Conservation (phyloP, 2,113 vertebrate genomes). For the Ceyx margarethae region DNA sequence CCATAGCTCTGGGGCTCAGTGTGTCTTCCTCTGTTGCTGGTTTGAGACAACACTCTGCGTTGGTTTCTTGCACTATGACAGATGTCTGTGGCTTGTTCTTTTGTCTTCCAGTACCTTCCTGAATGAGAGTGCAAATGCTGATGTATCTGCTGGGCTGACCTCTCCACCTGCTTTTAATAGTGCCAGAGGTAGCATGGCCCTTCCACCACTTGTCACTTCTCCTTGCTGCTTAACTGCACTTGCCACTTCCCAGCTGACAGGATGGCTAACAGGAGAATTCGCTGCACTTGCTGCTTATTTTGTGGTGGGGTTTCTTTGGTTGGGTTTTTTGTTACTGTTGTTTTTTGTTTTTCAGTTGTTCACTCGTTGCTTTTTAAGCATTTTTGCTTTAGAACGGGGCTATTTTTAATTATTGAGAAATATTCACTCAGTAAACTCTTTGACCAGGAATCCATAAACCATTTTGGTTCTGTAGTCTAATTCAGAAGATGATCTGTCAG, state of each 20-base stretch:
- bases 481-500: slow-evolving; percentile 75
- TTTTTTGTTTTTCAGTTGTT: not conserved
- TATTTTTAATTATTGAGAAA: slow-evolving; percentile 44
- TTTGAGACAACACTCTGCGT: not conserved
- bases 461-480: slow-evolving; percentile 66
- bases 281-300: not conserved
- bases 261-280: not conserved
- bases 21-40: not conserved
- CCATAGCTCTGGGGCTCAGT: not conserved
- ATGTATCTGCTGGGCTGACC: not conserved
- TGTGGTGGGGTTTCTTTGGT: not conserved
- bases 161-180: not conserved
- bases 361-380: not conserved
- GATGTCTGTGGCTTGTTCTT: not conserved
- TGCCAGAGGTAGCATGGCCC: slow-evolving; percentile 18
- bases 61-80: not conserved
- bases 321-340: not conserved
- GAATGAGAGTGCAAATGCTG: not conserved
- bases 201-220: slow-evolving; percentile 24
- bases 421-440: slow-evolving; percentile 50
- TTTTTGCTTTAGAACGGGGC: not conserved
- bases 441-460: slow-evolving; percentile 55
- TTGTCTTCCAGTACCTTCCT: not conserved
- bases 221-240: not conserved
- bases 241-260: not conserved